A percentile compares a stretch with the other conserved stretches of the same genome.
Evolutionary conservation across 2,888 invertebrate genomes (phyloP).

Genomic region (Tachystola acroxantha): DNA sequence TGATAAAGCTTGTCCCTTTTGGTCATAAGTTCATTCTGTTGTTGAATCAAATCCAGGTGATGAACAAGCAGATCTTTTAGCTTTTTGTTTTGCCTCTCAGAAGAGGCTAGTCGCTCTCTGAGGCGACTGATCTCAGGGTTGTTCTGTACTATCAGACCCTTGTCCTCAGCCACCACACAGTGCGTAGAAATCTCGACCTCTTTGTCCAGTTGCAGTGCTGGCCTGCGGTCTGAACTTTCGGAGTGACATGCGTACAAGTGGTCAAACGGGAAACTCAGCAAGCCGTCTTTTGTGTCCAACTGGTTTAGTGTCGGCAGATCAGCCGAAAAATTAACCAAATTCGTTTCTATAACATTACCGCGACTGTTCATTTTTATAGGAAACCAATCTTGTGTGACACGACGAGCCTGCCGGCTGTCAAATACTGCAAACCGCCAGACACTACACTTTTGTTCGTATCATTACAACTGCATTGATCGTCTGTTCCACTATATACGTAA

Average conservation of each 20-base stretch:
- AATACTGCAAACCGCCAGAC: constrained; percentile 39
- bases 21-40: constrained; percentile 90
- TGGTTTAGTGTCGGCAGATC: constrained; percentile 57
- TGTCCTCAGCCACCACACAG: constrained; percentile 44
- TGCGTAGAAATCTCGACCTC: constrained; percentile 57
- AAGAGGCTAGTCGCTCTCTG: constrained; percentile 51
- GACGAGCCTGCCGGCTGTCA: constrained; percentile 74
- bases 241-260: constrained; percentile 85
- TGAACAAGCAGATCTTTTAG: constrained; percentile 88
- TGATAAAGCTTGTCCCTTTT: constrained; percentile 88
- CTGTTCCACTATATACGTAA: constrained; percentile 26
- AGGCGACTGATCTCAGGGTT: constrained; percentile 36
- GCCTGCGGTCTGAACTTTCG: constrained; percentile 47
- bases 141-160: constrained; percentile 24
- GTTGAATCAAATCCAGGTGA: constrained; percentile 93
- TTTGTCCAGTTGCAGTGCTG: constrained; percentile 50
- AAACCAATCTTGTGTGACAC: constrained; percentile 39
- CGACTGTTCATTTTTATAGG: constrained; percentile 44
- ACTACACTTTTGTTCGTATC: constrained; percentile 57
- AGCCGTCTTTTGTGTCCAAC: constrained; percentile 71
- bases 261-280: constrained; percentile 82
- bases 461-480: constrained; percentile 47
- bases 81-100: constrained; percentile 80
- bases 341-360: constrained; percentile 67
- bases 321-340: constrained; percentile 68